These are phyloP conservation scores for Molossus alvarezi DNA, from an alignment of 2,797 vertebrate species.

Conservation along the genomic window DNA sequence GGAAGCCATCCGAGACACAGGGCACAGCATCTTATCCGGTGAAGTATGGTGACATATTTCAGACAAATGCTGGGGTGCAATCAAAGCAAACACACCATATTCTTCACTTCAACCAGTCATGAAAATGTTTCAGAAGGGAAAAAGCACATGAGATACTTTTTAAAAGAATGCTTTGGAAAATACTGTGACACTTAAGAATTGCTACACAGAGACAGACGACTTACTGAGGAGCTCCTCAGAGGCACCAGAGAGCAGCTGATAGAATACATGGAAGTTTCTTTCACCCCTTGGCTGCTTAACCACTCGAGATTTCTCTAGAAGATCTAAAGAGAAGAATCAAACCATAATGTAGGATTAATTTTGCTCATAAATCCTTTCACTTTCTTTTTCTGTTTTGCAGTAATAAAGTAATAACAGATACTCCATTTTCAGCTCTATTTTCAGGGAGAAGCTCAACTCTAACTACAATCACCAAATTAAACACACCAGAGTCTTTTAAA, in stretches of 20 bases:
- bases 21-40: background rate
- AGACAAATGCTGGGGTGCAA: background rate
- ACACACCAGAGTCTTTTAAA: background rate
- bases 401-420: background rate
- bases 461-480: slow-evolving; percentile 12
- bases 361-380: background rate
- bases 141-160: rapidly evolving
- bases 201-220: slow-evolving; percentile 78
- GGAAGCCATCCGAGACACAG: background rate
- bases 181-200: background rate
- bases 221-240: slow-evolving; percentile 97
- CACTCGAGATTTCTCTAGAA: slow-evolving; percentile 99
- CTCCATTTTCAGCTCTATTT: slow-evolving; percentile 1
- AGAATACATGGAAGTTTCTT: slow-evolving; percentile 99
- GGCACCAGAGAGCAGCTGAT: slow-evolving; percentile 98
- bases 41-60: background rate
- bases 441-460: background rate
- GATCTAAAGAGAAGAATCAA: slow-evolving; percentile 91
- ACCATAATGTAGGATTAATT: background rate
- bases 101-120: slow-evolving; percentile 12
- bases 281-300: slow-evolving; percentile 98
- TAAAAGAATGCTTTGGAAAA: background rate
- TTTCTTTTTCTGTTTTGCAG: background rate
- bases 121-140: background rate
- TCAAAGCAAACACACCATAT: background rate